Evolutionary conservation across 2,888 invertebrate genomes (phyloP).

Genomic region (Xylota segnis): DNA sequence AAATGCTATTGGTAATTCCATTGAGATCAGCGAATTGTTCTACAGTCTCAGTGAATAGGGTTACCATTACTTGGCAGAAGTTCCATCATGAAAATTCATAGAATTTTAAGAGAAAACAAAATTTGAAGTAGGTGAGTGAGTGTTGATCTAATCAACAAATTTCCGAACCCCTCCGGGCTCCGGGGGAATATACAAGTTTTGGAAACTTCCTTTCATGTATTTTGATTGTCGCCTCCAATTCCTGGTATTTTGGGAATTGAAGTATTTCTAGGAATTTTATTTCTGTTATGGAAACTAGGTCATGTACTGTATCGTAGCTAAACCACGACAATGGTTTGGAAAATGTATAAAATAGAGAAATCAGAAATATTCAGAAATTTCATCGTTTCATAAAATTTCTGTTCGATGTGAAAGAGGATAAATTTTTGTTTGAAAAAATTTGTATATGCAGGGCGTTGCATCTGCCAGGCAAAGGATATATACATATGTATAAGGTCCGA

Average conservation of each 20-base stretch:
- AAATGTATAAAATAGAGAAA: no score
- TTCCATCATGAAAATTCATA: not conserved
- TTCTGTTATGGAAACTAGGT: not conserved
- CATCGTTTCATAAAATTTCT: no score
- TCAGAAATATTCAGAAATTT: no score
- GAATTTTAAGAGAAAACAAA: not conserved
- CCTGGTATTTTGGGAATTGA: not conserved
- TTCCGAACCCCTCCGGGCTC: no score
- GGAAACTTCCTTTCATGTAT: not conserved
- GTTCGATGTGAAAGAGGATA: no score
- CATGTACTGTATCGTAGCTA: not conserved
- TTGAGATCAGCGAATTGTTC: not conserved
- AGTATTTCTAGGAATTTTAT: not conserved
- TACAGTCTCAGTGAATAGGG: not conserved
- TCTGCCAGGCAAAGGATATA: no score
- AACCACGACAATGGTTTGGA: no score
- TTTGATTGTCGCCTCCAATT: not conserved
- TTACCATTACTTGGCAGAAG: not conserved
- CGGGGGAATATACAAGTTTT: not conserved
- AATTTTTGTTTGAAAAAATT: no score
- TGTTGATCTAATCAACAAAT: conserved; percentile 1
- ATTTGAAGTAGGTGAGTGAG: not conserved
- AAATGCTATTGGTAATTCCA: not conserved
- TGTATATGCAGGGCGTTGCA: no score
- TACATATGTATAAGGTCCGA: no score